phyloP scores from a whole-genome alignment of 1,140 invertebrate species.

The Andrena cerasifolii region DNA sequence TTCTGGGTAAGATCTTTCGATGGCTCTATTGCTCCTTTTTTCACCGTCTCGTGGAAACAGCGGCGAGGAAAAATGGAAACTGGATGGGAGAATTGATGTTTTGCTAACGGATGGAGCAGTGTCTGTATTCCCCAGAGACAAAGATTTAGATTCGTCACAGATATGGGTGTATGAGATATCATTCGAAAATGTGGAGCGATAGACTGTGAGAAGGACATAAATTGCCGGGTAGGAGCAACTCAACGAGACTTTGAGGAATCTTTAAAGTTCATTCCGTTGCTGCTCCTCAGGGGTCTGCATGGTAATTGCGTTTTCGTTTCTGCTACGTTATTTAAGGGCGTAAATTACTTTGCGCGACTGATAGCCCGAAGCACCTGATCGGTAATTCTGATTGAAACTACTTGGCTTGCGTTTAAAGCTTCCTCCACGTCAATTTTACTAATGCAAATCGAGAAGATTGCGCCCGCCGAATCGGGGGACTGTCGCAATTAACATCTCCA shows the following conservation, averaged over 20 bases:
- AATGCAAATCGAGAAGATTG: neutral
- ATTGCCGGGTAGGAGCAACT: no score
- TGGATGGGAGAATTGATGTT: constrained; percentile 12
- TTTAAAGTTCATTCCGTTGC: constrained; percentile 21
- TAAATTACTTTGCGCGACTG: constrained; percentile 52
- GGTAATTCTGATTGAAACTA: constrained; percentile 52
- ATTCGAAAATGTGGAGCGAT: no score
- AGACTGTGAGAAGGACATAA: no score
- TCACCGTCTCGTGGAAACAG: neutral
- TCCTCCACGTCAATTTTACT: constrained; percentile 14
- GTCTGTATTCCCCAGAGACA: no score
- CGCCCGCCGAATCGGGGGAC: neutral
- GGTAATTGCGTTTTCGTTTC: constrained; percentile 53
- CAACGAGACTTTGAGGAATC: constrained; percentile 20
- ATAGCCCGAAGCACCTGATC: constrained; percentile 52
- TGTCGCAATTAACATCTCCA: neutral
- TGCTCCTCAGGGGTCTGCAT: constrained; percentile 13
- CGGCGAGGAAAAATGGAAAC: neutral
- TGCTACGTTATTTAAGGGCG: constrained; percentile 46
- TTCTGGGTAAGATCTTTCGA: constrained; percentile 3
- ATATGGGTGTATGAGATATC: no score
- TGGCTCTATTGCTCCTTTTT: neutral
- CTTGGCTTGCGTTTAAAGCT: constrained; percentile 36
- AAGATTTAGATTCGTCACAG: no score
- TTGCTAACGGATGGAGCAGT: no score